Evolutionary conservation across 2,797 vertebrate genomes (phyloP).

Genomic region (Tinamus major): DNA sequence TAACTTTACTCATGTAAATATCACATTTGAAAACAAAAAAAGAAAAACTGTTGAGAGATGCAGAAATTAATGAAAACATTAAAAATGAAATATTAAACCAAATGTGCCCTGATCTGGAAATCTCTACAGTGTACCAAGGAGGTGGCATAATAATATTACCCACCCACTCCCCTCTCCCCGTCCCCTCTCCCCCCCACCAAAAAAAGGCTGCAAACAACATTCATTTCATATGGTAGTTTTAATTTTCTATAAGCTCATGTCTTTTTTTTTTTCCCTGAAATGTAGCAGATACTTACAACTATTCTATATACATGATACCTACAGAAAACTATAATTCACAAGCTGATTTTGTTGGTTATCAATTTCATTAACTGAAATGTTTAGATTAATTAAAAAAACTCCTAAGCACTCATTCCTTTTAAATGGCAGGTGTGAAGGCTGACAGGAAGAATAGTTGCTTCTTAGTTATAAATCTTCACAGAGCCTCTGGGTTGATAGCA

Average conservation of each 20-base stretch:
- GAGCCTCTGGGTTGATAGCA: not conserved
- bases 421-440: not conserved
- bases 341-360: not conserved
- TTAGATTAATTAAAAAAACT: not conserved
- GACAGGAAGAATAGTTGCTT: not conserved
- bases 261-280: not conserved
- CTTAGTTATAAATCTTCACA: not conserved
- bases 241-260: not conserved
- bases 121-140: not conserved
- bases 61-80: not conserved
- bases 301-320: not conserved
- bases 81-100: not conserved
- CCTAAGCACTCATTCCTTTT: not conserved
- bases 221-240: not conserved
- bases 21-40: not conserved
- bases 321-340: not conserved
- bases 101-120: not conserved
- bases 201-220: not conserved
- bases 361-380: not conserved
- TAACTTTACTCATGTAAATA: not conserved
- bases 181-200: too few species aligned
- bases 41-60: not conserved
- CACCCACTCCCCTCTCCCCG: too few species aligned
- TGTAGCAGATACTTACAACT: not conserved
- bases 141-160: not conserved